Conservation (phyloP, 2,113 vertebrate genomes). For the Clupea harengus region DNA sequence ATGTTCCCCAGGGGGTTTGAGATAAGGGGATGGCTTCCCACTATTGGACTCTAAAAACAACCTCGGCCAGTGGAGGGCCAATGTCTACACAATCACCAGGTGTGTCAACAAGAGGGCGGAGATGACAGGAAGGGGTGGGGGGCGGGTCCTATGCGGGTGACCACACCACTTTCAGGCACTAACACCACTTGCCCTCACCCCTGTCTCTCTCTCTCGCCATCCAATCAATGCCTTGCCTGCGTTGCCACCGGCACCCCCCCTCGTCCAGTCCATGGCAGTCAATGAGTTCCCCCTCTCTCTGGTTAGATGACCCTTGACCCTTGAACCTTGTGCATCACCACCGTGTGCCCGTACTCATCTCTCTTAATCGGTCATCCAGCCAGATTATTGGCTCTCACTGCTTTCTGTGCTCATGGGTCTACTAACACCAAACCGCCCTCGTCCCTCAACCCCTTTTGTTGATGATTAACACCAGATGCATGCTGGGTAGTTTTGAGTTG, state of each 20-base stretch:
- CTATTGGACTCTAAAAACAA: background rate
- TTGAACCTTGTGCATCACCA: constrained; percentile 82
- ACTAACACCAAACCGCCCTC: constrained; percentile 39
- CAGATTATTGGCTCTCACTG: constrained; percentile 51
- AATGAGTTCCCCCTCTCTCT: constrained; percentile 51
- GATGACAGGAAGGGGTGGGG: constrained; percentile 69
- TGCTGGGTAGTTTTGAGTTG: constrained; percentile 74
- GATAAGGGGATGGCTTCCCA: background rate
- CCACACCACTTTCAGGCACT: constrained; percentile 78
- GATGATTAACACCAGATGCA: constrained; percentile 67
- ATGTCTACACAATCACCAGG: background rate
- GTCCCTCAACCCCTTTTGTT: constrained; percentile 79
- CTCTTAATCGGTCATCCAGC: background rate
- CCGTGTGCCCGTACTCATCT: constrained; percentile 70
- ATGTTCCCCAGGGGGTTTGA: background rate
- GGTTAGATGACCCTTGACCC: constrained; percentile 82
- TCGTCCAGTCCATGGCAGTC: constrained; percentile 22
- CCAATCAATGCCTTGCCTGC: constrained; percentile 86
- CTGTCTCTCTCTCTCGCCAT: constrained; percentile 53
- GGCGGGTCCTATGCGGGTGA: constrained; percentile 79
- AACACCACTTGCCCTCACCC: constrained; percentile 81
- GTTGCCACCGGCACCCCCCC: constrained; percentile 74
- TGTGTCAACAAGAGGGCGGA: background rate
- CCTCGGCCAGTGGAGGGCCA: background rate
- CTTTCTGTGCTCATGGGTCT: constrained; percentile 58